phyloP scores from a whole-genome alignment of 2,113 vertebrate species.

The Morone chrysops region DNA sequence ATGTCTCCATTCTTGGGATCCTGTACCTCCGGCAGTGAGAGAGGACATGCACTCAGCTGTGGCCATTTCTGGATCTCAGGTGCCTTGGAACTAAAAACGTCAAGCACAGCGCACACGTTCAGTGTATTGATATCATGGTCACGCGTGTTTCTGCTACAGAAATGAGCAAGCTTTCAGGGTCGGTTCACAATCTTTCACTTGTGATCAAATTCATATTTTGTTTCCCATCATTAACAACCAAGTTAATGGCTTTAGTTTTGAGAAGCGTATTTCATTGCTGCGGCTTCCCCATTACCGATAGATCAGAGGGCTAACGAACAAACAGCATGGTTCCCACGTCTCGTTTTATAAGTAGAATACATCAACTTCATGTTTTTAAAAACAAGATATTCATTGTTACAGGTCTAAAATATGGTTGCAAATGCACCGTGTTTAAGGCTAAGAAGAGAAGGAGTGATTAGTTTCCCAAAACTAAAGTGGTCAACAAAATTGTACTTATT shows the following conservation, averaged over 20 bases:
- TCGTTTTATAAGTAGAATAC: not conserved
- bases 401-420: not conserved
- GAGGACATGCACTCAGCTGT: not conserved
- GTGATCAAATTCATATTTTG: not conserved
- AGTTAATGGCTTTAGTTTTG: not conserved
- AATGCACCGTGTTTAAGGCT: not conserved
- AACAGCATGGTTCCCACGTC: not conserved
- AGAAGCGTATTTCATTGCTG: not conserved
- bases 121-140: not conserved
- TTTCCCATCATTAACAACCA: too few relatives aligned
- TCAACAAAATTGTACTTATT: too few relatives aligned
- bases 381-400: not conserved
- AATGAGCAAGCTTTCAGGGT: not conserved
- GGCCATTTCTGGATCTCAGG: too few relatives aligned
- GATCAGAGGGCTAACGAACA: not conserved
- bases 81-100: not conserved
- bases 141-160: not conserved
- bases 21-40: conserved; percentile 13
- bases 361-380: not conserved
- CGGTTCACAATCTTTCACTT: not conserved
- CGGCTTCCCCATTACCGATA: not conserved
- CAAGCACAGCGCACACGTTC: not conserved
- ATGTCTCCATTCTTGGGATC: conserved; percentile 15
- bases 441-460: not conserved
- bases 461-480: not conserved